Evolutionary conservation across 2,888 invertebrate genomes (phyloP), one percentile per base, ranked within the genome.

Genomic region (Drosophila phalerata): DNA sequence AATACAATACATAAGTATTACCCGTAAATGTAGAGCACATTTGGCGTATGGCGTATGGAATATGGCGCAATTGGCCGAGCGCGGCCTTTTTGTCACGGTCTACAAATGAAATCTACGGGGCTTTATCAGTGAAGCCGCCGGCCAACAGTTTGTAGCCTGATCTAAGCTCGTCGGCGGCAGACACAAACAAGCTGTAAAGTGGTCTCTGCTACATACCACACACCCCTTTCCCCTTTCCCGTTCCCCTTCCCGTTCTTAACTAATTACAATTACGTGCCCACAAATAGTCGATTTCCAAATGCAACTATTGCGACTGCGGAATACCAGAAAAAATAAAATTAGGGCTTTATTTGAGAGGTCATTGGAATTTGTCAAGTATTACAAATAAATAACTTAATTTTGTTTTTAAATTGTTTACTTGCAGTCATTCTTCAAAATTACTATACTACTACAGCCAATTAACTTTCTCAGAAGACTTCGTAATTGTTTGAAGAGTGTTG

Each of bases 1-100:
- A 9, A 5, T 6, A 17, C 1, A 15, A 25, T n/a, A 28, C 19
- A 11, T 15, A 30, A 19, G 40, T 66, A 60, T 51, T 51, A 52
- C 9, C 30, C 56, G 28, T 57, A 62, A 65, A 65, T 52, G 58
- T 61, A 38, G 61, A 64, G 60, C 63, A 69, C 67, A 60, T 53
- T 51, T 51, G 55, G 28, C 47, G 37, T 73, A 77, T 80, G 87
- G 87, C 87, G 84, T n/a, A n/a, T 51, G 55, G 28, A 43, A 32
- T 73, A 77, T 80, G 87, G 87, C 87, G 84, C 83, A 86, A 88
- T 88, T 80, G 72, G 61, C 37, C 77, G 62, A 60, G 52, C 22
- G 88, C 88, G 86, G 84, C 42, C 45, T 71, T 45, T 86, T 86
- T 88, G 84, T 85, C 62, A 32, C 69, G 73, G 62, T 67, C 73